These are phyloP conservation scores for Zygogramma bicolorata DNA, from an alignment of 2,888 invertebrate genomes.

Conservation along the genomic window DNA sequence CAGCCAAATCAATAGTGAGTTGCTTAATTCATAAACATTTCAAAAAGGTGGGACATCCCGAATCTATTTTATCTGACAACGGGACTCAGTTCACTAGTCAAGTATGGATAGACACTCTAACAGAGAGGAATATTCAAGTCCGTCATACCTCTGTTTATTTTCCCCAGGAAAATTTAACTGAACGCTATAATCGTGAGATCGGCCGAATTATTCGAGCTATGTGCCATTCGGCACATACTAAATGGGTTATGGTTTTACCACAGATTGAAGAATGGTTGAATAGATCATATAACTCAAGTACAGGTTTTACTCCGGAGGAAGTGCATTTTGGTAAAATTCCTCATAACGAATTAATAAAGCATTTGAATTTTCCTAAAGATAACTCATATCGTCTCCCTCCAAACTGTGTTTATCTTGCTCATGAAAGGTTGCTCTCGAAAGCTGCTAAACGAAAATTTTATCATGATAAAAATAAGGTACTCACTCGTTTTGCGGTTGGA, in stretches of 20 bases:
- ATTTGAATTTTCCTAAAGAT: neutral
- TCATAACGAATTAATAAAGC: neutral
- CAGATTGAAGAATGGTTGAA: slow-evolving; percentile 11
- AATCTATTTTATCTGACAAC: slow-evolving; percentile 10
- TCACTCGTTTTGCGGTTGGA: neutral
- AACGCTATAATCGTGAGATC: slow-evolving; percentile 22
- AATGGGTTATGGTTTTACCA: neutral
- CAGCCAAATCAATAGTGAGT: slow-evolving; percentile 11
- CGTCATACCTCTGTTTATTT: slow-evolving; percentile 26
- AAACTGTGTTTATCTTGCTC: neutral
- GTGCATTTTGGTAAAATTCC: slow-evolving; percentile 17
- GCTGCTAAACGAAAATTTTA: slow-evolving; percentile 15
- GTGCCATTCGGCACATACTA: slow-evolving; percentile 17
- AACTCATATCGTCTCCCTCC: neutral
- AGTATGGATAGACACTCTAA: neutral
- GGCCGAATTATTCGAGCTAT: slow-evolving; percentile 9
- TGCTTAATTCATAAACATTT: slow-evolving; percentile 19
- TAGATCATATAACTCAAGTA: neutral
- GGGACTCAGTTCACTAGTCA: slow-evolving; percentile 11
- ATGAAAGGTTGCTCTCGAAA: neutral
- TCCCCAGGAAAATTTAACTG: slow-evolving; percentile 28
- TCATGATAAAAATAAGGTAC: slow-evolving; percentile 3
- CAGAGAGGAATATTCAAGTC: neutral
- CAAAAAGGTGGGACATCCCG: neutral
- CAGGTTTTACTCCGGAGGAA: neutral